A percentile compares a stretch with the other conserved stretches of the same genome.
Evolutionary conservation across 2,888 invertebrate genomes (phyloP).

Genomic region (Ellobium chinense): DNA sequence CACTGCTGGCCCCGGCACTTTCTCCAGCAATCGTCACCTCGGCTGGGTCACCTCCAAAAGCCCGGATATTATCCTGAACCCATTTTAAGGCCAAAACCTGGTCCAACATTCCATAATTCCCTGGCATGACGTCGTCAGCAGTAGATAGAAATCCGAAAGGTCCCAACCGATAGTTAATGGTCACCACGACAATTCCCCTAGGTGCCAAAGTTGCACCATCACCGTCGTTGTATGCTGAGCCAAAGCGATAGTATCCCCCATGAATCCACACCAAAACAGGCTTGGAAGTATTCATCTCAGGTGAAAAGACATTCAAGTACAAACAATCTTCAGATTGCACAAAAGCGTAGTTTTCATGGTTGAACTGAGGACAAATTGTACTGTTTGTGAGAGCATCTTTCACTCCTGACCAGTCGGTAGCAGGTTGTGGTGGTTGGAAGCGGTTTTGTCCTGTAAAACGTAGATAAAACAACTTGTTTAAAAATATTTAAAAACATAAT

Average conservation of each 20-base stretch:
- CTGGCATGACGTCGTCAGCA: constrained; percentile 33
- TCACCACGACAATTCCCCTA: background rate
- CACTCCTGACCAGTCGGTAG: background rate
- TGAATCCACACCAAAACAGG: constrained; percentile 28
- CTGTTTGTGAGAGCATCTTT: background rate
- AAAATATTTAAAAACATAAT: no score
- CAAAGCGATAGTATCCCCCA: background rate
- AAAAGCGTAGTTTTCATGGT: background rate
- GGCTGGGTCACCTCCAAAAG: constrained; percentile 2
- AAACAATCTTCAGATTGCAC: constrained; percentile 25
- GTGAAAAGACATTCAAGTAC: constrained; percentile 20
- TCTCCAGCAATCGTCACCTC: background rate
- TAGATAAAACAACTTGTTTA: no score
- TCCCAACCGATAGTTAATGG: constrained; percentile 11
- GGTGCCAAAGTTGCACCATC: constrained; percentile 7
- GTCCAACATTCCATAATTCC: constrained; percentile 41
- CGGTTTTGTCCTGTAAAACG: background rate
- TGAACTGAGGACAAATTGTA: constrained; percentile 5
- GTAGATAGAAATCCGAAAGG: constrained; percentile 12
- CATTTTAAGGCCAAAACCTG: constrained; percentile 22
- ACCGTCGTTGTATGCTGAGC: constrained; percentile 15
- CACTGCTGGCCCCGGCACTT: constrained; percentile 10
- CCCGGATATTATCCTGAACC: constrained; percentile 16
- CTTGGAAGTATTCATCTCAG: background rate
- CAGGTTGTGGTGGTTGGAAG: constrained; percentile 16